A percentile compares a stretch with the other conserved stretches of the same genome.
phyloP scores from a whole-genome alignment of 2,113 vertebrate species.

The Melanotaenia duboulayi region DNA sequence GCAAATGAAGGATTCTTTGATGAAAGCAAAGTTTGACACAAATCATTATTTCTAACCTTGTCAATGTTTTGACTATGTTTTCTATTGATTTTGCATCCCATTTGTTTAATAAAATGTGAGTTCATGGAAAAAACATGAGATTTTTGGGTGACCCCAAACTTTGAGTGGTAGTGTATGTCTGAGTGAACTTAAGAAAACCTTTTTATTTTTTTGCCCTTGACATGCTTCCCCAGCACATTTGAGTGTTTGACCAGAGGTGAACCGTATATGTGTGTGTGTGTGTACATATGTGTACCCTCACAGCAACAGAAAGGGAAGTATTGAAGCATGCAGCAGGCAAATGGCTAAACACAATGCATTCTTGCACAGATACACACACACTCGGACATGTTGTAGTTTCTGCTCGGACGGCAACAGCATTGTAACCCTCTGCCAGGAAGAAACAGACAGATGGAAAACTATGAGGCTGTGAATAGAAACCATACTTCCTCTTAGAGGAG shows the following conservation, averaged over 20 bases:
- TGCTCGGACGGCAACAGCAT: constrained; percentile 8
- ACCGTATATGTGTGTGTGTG: not conserved
- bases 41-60: too few species aligned
- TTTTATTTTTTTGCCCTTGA: too few species aligned
- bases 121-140: too few species aligned
- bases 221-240: not conserved
- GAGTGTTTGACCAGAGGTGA: constrained; percentile 48
- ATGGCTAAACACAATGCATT: constrained; percentile 6
- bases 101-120: too few species aligned
- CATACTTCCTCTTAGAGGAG: constrained; percentile 19
- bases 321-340: constrained; percentile 6
- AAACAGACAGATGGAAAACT: constrained; percentile 32
- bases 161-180: too few species aligned
- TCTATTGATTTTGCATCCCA: too few species aligned
- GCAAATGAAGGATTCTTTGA: too few species aligned
- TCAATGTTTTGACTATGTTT: too few species aligned
- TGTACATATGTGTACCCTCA: not conserved
- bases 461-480: constrained; percentile 13
- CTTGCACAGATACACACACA: not conserved
- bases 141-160: too few species aligned
- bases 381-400: not conserved
- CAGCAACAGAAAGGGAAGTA: constrained; percentile 17
- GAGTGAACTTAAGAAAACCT: too few species aligned
- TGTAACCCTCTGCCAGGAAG: constrained; percentile 8
- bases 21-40: too few species aligned